Conservation (phyloP, 2,888 invertebrate species). For the Polymixis flavicincta region DNA sequence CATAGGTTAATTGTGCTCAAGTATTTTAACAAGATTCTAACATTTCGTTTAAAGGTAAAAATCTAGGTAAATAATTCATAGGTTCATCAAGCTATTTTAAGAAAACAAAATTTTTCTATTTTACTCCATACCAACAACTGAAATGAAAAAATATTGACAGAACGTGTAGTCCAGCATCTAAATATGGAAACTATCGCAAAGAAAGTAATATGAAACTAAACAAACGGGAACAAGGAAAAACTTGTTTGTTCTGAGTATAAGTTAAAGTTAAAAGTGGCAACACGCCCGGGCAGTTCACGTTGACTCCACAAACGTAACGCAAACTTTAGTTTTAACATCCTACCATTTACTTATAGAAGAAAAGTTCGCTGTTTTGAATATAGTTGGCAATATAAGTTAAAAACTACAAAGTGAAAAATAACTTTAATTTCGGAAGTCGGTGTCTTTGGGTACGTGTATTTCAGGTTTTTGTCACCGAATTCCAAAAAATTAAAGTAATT, state of each 20-base stretch:
- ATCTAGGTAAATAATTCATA: background rate
- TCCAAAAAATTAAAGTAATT: too few relatives aligned
- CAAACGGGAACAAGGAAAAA: conserved; percentile 48
- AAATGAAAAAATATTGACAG: conserved; percentile 17
- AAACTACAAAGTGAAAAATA: too few relatives aligned
- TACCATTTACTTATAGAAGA: conserved; percentile 31
- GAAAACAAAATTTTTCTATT: background rate
- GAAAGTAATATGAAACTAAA: conserved; percentile 51
- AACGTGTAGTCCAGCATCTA: conserved; percentile 6
- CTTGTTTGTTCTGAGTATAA: conserved; percentile 43
- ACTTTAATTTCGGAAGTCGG: too few relatives aligned
- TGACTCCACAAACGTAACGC: conserved; percentile 34
- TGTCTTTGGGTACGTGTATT: too few relatives aligned
- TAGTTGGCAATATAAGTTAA: conserved; percentile 24
- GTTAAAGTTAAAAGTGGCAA: conserved; percentile 55
- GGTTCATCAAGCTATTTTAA: background rate
- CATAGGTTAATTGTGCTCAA: background rate
- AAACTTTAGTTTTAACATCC: conserved; percentile 41
- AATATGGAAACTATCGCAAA: conserved; percentile 56
- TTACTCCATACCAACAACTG: background rate
- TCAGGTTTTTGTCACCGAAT: too few relatives aligned
- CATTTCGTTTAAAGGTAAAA: background rate
- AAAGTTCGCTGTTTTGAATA: conserved; percentile 47
- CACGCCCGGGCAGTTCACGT: conserved; percentile 28
- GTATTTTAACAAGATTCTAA: background rate